Base-by-base conservation (phyloP, 2,888 invertebrate species). In the Archips crataeganus region DNA sequence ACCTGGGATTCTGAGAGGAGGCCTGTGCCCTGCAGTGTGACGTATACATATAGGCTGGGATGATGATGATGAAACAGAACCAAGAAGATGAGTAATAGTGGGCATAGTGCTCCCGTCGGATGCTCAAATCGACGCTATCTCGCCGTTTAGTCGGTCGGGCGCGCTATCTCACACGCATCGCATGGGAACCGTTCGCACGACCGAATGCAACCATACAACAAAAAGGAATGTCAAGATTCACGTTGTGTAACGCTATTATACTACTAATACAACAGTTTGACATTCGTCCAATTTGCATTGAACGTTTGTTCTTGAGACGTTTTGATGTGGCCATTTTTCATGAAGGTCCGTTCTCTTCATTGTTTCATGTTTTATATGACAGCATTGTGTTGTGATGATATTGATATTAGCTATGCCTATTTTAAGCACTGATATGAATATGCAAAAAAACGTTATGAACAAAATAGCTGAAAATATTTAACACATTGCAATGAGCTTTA, bases 181-280 rank as follows among this genome's bases (percentile, higher is more conserved):
- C 88, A 89, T 94, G 94, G 85, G 93, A 94, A 87, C 76, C 64
- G 76, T 90, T 93, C 93, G 79, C 93, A 93, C 90, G 89, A 80
- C 79, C 81, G 85, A 90, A 88, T 88, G 87, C 90, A 72, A 85
- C 88, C 86, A 83, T 57, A 82, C 86, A 87, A 91, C 90, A 92
- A 90, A 92, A 89, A 84, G 89, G 89, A 94, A 94, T 94, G 94
- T 93, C 94, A 94, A 91, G 93, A 93, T 90, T 89, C 86, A 87
- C 84, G 84, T 93, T 92, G 90, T 81, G 92, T 87, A 93, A 92
- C 78, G 77, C 82, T 76, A 82, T 84, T 85, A 81, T 84, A 79
- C 76, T 77, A 81, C 79, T 76, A 75, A 75, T 77, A 77, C 76
- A 79, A 75, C 69, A 70, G 84, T 84, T 86, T 92, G 90, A 90